Conservation (phyloP, 2,113 vertebrate species). For the Castor canadensis region DNA sequence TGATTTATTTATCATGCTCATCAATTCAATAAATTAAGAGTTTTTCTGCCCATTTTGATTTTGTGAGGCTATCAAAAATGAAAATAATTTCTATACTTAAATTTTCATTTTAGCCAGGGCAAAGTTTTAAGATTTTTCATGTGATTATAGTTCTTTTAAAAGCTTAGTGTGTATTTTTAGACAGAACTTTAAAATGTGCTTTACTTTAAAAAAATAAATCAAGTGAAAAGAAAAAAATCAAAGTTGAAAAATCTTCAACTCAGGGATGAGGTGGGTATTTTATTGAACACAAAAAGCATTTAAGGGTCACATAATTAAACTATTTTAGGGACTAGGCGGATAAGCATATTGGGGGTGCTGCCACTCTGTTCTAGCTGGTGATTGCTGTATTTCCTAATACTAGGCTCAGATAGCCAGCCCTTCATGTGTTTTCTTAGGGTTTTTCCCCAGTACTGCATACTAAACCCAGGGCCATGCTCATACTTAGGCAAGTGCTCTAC, state of each 20-base stretch:
- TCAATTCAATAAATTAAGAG: background rate
- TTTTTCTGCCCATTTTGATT: conserved; percentile 10
- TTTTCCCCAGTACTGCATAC: too few relatives aligned
- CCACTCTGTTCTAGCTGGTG: background rate
- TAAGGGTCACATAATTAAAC: background rate
- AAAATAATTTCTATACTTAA: background rate
- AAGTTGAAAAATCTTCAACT: conserved; percentile 25
- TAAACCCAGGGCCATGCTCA: too few relatives aligned
- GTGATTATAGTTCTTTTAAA: background rate
- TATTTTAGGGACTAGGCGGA: background rate
- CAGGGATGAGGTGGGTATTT: background rate
- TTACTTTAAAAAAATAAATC: background rate
- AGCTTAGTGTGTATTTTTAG: background rate
- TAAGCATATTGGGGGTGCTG: background rate
- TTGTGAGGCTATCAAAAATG: conserved; percentile 2
- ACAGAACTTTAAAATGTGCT: background rate
- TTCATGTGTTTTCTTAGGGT: too few relatives aligned
- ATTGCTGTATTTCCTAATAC: background rate
- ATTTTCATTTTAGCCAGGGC: background rate
- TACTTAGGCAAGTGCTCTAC: too few relatives aligned
- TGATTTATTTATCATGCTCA: background rate
- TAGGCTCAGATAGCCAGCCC: background rate
- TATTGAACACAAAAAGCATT: background rate
- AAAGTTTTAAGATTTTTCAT: background rate
- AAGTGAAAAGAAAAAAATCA: background rate